Percentiles rank a stretch among this genome's conserved stretches.
Evolutionary conservation across 2,888 invertebrate genomes (phyloP).

Genomic region (Leucoma salicis): DNA sequence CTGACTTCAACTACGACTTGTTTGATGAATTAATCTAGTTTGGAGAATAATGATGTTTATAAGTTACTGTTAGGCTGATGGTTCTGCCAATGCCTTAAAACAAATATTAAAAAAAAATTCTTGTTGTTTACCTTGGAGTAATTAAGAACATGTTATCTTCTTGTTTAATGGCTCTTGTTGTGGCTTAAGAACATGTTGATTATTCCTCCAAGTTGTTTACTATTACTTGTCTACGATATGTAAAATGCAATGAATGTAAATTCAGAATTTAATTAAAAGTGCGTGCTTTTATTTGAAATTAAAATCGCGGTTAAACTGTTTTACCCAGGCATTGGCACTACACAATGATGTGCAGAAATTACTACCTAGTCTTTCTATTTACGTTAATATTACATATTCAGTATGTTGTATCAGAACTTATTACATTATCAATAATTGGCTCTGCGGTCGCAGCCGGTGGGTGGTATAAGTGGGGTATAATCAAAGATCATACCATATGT

Average conservation of each 20-base stretch:
- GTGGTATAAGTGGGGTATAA: conserved; percentile 61
- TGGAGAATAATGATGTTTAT: too few relatives aligned
- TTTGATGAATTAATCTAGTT: too few relatives aligned
- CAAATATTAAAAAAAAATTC: too few relatives aligned
- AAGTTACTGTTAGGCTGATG: too few relatives aligned
- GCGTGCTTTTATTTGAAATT: neutral
- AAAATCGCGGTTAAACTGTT: neutral
- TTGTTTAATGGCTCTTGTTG: too few relatives aligned
- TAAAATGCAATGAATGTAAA: neutral
- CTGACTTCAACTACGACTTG: too few relatives aligned
- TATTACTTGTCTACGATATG: too few relatives aligned
- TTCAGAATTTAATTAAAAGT: neutral
- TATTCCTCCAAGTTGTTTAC: too few relatives aligned
- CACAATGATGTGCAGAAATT: conserved; percentile 3
- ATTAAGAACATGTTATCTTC: too few relatives aligned
- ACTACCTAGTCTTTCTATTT: neutral
- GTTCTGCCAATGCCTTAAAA: too few relatives aligned
- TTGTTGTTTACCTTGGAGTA: too few relatives aligned
- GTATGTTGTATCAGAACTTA: conserved; percentile 44
- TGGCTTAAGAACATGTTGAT: too few relatives aligned
- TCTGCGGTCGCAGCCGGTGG: conserved; percentile 50
- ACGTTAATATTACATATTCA: conserved; percentile 17
- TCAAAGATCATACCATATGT: conserved; percentile 75
- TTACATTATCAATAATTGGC: conserved; percentile 49
- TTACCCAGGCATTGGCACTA: neutral